phyloP scores from a whole-genome alignment of 2,888 invertebrate species.

The Peribatodes rhomboidaria region DNA sequence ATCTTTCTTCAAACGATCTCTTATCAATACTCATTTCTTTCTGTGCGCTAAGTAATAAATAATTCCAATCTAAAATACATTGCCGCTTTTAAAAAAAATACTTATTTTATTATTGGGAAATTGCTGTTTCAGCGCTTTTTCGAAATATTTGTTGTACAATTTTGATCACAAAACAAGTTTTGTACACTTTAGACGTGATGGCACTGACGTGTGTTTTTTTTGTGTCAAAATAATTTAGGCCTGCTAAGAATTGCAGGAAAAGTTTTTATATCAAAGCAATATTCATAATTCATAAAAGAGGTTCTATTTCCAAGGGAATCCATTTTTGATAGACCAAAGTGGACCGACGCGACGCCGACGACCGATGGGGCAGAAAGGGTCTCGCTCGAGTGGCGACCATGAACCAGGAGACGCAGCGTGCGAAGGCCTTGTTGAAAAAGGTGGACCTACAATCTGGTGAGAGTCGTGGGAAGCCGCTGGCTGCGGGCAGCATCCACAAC shows the following conservation, averaged over 20 bases:
- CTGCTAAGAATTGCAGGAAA: neutral
- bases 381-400: too few species aligned
- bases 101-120: slow-evolving; percentile 27
- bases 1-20: slow-evolving; percentile 77
- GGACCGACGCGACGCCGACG: too few species aligned
- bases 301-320: too few species aligned
- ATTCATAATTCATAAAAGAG: neutral
- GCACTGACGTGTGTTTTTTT: slow-evolving; percentile 35
- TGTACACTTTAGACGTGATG: slow-evolving; percentile 34
- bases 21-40: slow-evolving; percentile 71
- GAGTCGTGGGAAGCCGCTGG: too few species aligned
- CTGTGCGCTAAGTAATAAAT: slow-evolving; percentile 53
- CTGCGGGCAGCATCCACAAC: too few species aligned
- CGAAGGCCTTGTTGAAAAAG: too few species aligned
- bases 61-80: slow-evolving; percentile 47
- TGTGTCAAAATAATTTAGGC: slow-evolving; percentile 14
- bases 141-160: slow-evolving; percentile 33
- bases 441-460: too few species aligned
- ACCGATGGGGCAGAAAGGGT: too few species aligned
- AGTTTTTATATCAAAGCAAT: neutral
- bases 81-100: slow-evolving; percentile 44
- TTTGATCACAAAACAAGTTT: slow-evolving; percentile 39
- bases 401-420: too few species aligned
- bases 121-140: slow-evolving; percentile 17
- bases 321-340: too few species aligned